Percentiles rank a stretch among this genome's conserved stretches.
phyloP scores from a whole-genome alignment of 1,140 invertebrate genomes.

The Ctenoplectra terminalis region DNA sequence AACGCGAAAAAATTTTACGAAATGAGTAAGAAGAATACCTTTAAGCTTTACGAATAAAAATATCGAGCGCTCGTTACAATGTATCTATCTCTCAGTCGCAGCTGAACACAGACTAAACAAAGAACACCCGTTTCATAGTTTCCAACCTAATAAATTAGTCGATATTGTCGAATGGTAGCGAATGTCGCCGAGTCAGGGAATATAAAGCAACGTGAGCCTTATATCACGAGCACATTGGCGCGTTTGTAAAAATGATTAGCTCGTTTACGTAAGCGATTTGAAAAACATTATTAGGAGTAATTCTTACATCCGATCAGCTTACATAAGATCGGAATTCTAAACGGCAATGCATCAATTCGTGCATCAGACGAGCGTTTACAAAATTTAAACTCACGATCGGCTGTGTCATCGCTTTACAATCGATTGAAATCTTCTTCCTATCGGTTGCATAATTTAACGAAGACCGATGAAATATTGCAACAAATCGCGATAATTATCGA shows the following conservation, averaged over 20 bases:
- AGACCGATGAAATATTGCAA: neutral
- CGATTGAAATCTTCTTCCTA: neutral
- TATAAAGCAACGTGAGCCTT: neutral
- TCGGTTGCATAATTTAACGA: no score
- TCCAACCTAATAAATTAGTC: no score
- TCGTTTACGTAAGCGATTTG: conserved; percentile 28
- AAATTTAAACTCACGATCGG: neutral
- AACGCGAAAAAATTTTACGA: no score
- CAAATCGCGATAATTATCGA: neutral
- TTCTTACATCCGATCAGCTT: no score
- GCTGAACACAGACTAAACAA: no score
- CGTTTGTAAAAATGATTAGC: conserved; percentile 8
- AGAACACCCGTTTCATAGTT: no score
- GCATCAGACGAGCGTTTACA: neutral
- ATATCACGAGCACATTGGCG: neutral
- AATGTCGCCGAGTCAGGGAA: neutral
- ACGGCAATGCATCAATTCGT: neutral
- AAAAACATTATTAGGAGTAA: conserved; percentile 24
- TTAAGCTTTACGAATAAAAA: no score
- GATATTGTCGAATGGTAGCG: no score
- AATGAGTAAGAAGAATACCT: no score
- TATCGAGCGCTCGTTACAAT: no score
- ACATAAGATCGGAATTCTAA: conserved; percentile 35
- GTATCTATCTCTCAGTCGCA: no score
- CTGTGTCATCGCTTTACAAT: neutral